phyloP scores from a whole-genome alignment of 2,888 invertebrate genomes.

The Pherbina coryleti region DNA sequence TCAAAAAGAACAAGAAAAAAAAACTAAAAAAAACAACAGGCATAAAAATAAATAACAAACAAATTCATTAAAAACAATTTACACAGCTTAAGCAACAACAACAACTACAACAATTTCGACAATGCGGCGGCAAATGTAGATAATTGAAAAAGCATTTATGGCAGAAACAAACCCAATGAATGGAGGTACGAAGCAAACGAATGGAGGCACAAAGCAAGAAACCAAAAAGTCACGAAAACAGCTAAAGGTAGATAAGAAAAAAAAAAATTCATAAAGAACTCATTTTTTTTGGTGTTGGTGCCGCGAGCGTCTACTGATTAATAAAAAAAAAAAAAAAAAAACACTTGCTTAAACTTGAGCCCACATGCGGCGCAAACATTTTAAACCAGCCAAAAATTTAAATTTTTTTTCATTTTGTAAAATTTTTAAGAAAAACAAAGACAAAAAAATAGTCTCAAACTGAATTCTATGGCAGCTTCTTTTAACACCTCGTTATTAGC shows the following conservation, averaged over 20 bases:
- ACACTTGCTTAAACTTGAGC: neutral
- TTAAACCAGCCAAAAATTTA: neutral
- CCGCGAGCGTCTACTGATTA: neutral
- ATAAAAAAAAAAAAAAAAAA: neutral
- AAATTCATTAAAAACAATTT: slow-evolving; percentile 16
- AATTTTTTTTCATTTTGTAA: neutral
- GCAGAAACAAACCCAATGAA: neutral
- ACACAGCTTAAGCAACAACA: neutral
- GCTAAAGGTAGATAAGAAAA: neutral
- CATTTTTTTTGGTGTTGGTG: neutral
- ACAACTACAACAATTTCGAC: neutral
- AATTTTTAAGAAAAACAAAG: neutral
- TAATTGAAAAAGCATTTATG: slow-evolving; percentile 20
- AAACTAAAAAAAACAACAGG: neutral
- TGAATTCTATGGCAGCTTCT: neutral
- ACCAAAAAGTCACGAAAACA: neutral
- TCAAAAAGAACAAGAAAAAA: neutral
- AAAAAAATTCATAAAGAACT: neutral
- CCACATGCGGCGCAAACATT: slow-evolving; percentile 2
- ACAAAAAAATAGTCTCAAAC: neutral
- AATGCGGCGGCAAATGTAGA: neutral
- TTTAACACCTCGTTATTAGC: neutral
- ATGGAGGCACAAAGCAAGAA: neutral
- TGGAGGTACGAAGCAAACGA: neutral
- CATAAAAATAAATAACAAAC: slow-evolving; percentile 1